Base-by-base conservation (phyloP, 2,797 vertebrate genomes). In the Eptatretus atami region DNA sequence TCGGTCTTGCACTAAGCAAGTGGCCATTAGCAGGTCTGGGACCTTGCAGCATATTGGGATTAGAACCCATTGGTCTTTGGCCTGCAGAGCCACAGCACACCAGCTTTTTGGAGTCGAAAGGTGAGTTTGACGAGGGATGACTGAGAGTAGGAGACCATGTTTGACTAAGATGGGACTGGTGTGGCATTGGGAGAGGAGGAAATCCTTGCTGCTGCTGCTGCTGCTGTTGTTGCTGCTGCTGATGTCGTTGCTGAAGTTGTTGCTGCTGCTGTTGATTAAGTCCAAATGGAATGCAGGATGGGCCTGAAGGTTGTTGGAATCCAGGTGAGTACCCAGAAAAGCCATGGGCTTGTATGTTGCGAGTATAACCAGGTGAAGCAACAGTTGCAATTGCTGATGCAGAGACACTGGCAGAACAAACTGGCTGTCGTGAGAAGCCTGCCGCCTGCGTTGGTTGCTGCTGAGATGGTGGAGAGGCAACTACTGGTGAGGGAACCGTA, bases 391-490 rank as follows among this genome's bases (percentile, higher is more conserved):
- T 44, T 44, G 31, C 31, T 8, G 31, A 44, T 44, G 31, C 31
- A 44, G 31, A 44, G 31, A 44, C 31, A 44, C 31, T 44, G 31
- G 57, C 57, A 12, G 57, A 24, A n/a, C 15, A 24, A n/a, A 24
- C 9, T 24, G 57, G 15, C 11, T 61, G 57, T 12, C 15, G 57
- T n/a, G 55, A 24, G 57, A 61, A 61, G 57, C 57, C 15, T 24
- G 57, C 57, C 9, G 57, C 57, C 57, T 61, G 57, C 11, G 11
- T 12, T 10, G 57, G 57, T 24, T 61, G 57, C 57, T 61, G 57
- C 57, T 61, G 57, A n/a, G 57, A 61, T n/a, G 57, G 57, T 24
- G 57, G 57, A n/a, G 57, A 61, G 57, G 57, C 57, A 10, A 61
- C 57, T n/a, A 61, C 57, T n/a, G 57, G 57, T n/a, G 57, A 61